A percentile compares a stretch with the other conserved stretches of the same genome.
Conservation (phyloP, 1,140 invertebrate genomes). For the Cyphomyrmex costatus region DNA sequence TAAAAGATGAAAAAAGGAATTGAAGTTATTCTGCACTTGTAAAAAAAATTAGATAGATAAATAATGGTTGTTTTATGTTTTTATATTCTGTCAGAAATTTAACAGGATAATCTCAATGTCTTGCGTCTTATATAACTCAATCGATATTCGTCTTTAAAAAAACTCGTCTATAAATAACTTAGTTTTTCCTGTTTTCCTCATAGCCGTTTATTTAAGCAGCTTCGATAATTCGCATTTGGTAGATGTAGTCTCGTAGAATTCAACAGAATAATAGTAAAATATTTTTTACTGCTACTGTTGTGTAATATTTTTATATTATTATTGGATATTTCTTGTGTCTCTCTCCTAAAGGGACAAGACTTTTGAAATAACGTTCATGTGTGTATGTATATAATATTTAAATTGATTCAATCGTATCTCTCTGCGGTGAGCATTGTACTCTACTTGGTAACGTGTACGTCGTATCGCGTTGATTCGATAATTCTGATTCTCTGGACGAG, state of each 20-base stretch:
- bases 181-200: not conserved
- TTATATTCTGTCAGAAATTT: not conserved
- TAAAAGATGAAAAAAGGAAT: not conserved
- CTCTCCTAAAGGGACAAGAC: not conserved
- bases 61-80: not conserved
- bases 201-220: not conserved
- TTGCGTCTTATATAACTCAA: not conserved
- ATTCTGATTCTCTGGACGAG: conserved; percentile 38
- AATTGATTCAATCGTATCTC: not conserved
- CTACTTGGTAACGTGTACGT: not conserved
- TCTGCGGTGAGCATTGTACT: not conserved
- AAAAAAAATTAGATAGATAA: not conserved
- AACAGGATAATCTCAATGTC: not conserved
- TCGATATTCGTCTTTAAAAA: conserved; percentile 14
- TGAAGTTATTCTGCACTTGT: not conserved
- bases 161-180: conserved; percentile 2
- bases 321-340: not conserved
- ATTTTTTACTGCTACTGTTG: not conserved
- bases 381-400: not conserved
- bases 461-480: conserved; percentile 37
- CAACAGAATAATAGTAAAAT: not conserved
- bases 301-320: not conserved
- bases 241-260: not conserved
- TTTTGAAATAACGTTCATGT: not conserved
- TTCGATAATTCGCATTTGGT: conserved; percentile 3